Conservation (phyloP, 1,140 invertebrate species). For the Agraylea sexmaculata region DNA sequence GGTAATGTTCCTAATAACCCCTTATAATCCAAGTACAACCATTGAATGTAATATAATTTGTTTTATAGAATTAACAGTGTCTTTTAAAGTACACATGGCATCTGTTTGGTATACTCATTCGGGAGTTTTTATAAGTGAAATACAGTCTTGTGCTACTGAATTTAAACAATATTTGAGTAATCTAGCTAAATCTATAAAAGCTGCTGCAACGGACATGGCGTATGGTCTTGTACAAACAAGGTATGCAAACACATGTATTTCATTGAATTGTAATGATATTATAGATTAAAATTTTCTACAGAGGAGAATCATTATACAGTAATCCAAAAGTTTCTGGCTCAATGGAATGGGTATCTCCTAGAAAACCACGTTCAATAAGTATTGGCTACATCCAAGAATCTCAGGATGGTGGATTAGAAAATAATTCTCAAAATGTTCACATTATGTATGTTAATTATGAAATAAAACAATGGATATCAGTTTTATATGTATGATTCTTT, state of each 20-base stretch:
- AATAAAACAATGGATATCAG: neutral
- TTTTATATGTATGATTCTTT: neutral
- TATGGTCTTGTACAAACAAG: constrained; percentile 73
- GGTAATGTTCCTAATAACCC: constrained; percentile 3
- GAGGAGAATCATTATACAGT: constrained; percentile 40
- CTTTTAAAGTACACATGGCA: constrained; percentile 60
- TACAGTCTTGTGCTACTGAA: constrained; percentile 68
- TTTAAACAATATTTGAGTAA: constrained; percentile 58
- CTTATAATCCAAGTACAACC: too few relatives aligned
- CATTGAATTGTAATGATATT: neutral
- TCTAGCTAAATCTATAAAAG: constrained; percentile 69
- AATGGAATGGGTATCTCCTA: constrained; percentile 32
- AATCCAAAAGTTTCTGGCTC: constrained; percentile 41
- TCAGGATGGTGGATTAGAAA: constrained; percentile 25
- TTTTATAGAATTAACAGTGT: too few relatives aligned
- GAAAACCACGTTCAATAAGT: constrained; percentile 30
- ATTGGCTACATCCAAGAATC: constrained; percentile 30
- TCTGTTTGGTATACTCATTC: constrained; percentile 91
- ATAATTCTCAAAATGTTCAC: constrained; percentile 26
- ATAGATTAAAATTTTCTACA: constrained; percentile 15
- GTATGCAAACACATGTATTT: constrained; percentile 19
- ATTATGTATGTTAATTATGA: constrained; percentile 25
- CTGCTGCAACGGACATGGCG: constrained; percentile 88
- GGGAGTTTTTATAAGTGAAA: constrained; percentile 71
- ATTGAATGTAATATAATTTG: too few relatives aligned